Evolutionary conservation across 2,888 invertebrate species (phyloP).

Genomic region (Reticulitermes lucifugus): DNA sequence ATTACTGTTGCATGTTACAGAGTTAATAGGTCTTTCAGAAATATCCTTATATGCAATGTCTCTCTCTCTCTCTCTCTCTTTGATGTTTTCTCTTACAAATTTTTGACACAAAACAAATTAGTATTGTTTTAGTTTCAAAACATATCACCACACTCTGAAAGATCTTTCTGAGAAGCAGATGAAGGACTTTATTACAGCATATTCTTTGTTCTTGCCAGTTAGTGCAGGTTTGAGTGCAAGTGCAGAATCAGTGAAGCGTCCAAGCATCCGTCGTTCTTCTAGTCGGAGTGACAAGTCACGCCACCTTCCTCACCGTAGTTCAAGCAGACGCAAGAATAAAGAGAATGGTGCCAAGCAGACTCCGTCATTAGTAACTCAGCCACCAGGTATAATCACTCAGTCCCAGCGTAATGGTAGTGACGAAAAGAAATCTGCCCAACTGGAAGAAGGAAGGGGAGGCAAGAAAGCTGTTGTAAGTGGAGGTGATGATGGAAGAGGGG

Average conservation of each 20-base stretch:
- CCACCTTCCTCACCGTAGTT: conserved; percentile 64
- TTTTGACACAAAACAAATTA: too few species aligned
- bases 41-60: too few species aligned
- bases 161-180: too few species aligned
- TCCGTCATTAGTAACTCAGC: background rate
- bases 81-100: too few species aligned
- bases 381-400: conserved; percentile 11
- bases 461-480: conserved; percentile 26
- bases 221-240: conserved; percentile 69
- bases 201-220: background rate
- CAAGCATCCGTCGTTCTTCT: conserved; percentile 67
- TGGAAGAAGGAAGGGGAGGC: conserved; percentile 22
- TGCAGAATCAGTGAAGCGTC: conserved; percentile 73
- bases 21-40: too few species aligned
- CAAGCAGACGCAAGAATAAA: conserved; percentile 66
- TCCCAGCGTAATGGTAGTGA: conserved; percentile 29
- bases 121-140: too few species aligned
- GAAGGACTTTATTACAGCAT: too few species aligned
- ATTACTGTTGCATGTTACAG: too few species aligned
- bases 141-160: too few species aligned
- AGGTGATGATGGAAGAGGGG: conserved; percentile 11
- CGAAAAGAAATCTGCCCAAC: conserved; percentile 53
- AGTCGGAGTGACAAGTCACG: conserved; percentile 65
- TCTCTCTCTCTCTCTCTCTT: too few species aligned
- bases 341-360: conserved; percentile 62